Base-by-base conservation (phyloP, 2,888 invertebrate species). In the Tachina fera region DNA sequence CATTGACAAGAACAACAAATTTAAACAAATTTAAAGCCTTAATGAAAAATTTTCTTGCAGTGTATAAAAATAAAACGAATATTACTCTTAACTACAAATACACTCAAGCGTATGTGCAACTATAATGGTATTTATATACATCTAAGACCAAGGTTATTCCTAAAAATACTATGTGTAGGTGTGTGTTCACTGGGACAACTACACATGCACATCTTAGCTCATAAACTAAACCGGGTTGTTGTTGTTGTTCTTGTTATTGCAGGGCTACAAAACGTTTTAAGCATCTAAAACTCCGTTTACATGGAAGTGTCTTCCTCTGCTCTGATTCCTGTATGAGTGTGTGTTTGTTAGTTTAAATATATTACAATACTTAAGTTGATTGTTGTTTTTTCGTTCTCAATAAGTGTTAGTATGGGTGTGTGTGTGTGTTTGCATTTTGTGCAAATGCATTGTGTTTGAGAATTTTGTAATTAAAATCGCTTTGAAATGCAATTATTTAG, bases 381-480 rank as follows among this genome's bases (percentile, higher is more conserved):
- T 67, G 41, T 58, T 53, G n/a, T 53, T n/a, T 11, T 56, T 45
- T 45, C 5, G 19, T 31, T 65, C 41, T 19, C n/a, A 16, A 65
- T 13, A 31, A 63, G 14, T 43, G 51, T n/a, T 11, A 60, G 41
- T 49, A 9, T 67, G n/a, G 6, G n/a, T 51, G n/a, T 39, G 19
- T 49, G 45, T 83, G 67, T 19, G 58, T 19, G 9, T 53, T 19
- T 74, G 67, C 14, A 53, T 68, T 63, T 43, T 63, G 16, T 43
- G 11, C 10, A 68, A 76, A 82, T 70, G 67, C 39, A 86, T 75
- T 86, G 77, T 83, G 68, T 81, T 83, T 45, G 77, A 85, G 80
- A 84, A 87, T 85, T 87, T 87, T 85, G 81, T 83, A 87, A 87
- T 87, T 87, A 84, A 87, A 87, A 87, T 87, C 78, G 83, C 79